Percentiles rank a stretch among this genome's conserved stretches.
Evolutionary conservation across 2,797 vertebrate species (phyloP).

Genomic region (Chromobotia macracanthus): DNA sequence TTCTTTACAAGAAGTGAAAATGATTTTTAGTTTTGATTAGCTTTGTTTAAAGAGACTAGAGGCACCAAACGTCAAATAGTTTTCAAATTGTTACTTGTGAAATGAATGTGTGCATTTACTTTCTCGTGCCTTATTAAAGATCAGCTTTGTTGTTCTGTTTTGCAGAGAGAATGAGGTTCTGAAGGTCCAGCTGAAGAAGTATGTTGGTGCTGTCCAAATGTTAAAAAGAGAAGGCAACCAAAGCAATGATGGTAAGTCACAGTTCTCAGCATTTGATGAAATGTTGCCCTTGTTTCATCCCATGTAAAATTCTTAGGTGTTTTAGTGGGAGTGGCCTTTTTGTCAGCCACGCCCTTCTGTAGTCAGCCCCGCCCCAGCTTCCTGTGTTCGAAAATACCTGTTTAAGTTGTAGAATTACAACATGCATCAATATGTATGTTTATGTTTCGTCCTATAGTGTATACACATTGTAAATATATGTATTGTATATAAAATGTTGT

Average conservation of each 20-base stretch:
- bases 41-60: not conserved
- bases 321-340: too few relatives aligned
- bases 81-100: not conserved
- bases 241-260: slow-evolving; percentile 84
- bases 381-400: too few relatives aligned
- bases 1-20: not conserved
- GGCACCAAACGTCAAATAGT: not conserved
- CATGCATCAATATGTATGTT: too few relatives aligned
- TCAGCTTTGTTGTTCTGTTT: slow-evolving; percentile 52
- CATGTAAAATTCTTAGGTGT: not conserved
- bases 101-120: not conserved
- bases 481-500: too few relatives aligned
- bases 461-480: too few relatives aligned
- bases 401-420: too few relatives aligned
- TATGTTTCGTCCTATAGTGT: too few relatives aligned
- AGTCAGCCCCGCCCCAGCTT: too few relatives aligned
- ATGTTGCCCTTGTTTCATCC: not conserved
- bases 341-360: too few relatives aligned
- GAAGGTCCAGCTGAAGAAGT: slow-evolving; percentile 98
- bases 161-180: slow-evolving; percentile 96
- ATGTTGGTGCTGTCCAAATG: slow-evolving; percentile 99
- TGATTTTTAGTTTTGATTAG: not conserved
- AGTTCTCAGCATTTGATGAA: not conserved
- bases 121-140: not conserved
- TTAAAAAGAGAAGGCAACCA: slow-evolving; percentile 93